These are phyloP conservation scores for Artibeus jamaicensis DNA, from an alignment of 2,797 vertebrate species.

Conservation along the genomic window DNA sequence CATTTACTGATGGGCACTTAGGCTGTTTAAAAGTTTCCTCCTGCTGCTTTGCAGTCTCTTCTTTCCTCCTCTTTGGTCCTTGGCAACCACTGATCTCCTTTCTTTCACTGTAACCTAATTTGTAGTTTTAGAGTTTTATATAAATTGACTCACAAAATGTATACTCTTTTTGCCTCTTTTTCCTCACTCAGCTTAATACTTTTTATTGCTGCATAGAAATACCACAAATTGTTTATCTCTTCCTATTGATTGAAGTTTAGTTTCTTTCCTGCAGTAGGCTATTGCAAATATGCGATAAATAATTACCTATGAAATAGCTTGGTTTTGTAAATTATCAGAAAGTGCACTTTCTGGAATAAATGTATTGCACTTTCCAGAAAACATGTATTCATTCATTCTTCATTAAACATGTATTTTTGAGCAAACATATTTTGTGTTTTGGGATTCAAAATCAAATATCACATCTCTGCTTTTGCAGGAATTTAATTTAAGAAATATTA, in stretches of 20 bases:
- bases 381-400: conserved; percentile 39
- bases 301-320: not conserved
- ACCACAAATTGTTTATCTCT: not conserved
- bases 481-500: conserved; percentile 44
- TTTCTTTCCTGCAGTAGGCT: not conserved
- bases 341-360: not conserved
- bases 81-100: not conserved
- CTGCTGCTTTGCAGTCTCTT: not conserved
- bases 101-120: not conserved
- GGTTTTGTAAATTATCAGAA: not conserved
- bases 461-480: conserved; percentile 29
- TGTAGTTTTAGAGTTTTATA: conserved; percentile 3
- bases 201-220: not conserved
- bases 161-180: not conserved
- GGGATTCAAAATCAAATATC: conserved; percentile 43
- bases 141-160: not conserved
- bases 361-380: not conserved
- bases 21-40: not conserved
- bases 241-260: not conserved
- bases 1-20: no score
- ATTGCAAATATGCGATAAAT: not conserved
- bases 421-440: not conserved
- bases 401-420: conserved; percentile 15
- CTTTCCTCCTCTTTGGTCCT: not conserved
- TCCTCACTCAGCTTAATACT: not conserved